Base-by-base conservation (phyloP, 2,113 vertebrate genomes). In the Melospiza georgiana region DNA sequence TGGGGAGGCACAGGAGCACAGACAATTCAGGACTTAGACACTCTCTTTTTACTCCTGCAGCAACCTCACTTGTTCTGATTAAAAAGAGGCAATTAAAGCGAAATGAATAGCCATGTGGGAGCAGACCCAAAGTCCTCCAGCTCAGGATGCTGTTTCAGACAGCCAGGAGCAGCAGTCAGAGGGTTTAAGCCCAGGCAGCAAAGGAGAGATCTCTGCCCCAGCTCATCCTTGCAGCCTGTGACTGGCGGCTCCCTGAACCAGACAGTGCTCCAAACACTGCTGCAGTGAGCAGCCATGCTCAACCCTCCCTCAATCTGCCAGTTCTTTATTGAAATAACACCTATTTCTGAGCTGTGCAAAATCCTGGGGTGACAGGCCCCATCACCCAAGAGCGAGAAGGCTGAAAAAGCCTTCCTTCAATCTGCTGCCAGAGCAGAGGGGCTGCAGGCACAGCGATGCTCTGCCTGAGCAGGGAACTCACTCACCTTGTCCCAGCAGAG, bases 221-320 rank as follows among this genome's bases (percentile, higher is more conserved):
- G 67, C 39, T 66, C 75, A 93, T 51, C 72, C 82, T 33, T 24
- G 30, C 81, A 41, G 10, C 2, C 58, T 1, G 43, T 0, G 11
- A 16, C 23, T 27, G 0, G 0, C 0, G 0, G 43, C 67, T 84
- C 65, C 21, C n/a, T 1, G 24, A 65, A 71, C 35, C 0, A 0
- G 52, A 22, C 5, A 0, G 43, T 84, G 55, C 55, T 48, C 54
- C 44, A 3, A 2, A 11, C 35, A 1, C 74, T 3, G 55, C 66
- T 58, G 75, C 82, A 24, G 30, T 0, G 30, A 68, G 37, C 5
- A 75, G 44, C 44, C 84, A 22, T 30, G 48, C 73, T 46, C 89
- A 5, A 21, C 27, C 44, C 69, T 33, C 51, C 48, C 54, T 6
- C 12, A 51, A 67, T 51, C 5, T 5, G 5, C 5, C 65, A 51